phyloP scores from a whole-genome alignment of 2,797 vertebrate genomes.

The Lateolabrax maculatus region DNA sequence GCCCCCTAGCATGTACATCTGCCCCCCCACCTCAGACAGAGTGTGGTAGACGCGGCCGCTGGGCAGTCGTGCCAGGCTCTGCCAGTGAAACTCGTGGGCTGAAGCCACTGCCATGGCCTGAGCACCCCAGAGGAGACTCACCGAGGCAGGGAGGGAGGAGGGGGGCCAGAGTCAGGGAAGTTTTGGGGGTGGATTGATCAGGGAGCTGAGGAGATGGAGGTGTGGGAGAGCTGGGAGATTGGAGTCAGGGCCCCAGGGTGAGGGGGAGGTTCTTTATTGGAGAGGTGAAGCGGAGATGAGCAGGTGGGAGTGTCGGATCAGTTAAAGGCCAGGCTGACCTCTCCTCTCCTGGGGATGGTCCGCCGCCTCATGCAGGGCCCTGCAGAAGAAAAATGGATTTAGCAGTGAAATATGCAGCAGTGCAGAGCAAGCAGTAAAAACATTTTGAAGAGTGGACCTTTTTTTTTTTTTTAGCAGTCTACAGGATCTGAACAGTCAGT shows the following conservation, averaged over 20 bases:
- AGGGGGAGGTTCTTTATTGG: slow-evolving; percentile 29
- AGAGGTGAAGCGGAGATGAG: slow-evolving; percentile 29
- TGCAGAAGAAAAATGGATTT: slow-evolving; percentile 49
- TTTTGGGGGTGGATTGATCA: slow-evolving; percentile 23
- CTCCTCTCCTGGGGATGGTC: slow-evolving; percentile 32
- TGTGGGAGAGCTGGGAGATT: slow-evolving; percentile 2
- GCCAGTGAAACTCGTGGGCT: slow-evolving; percentile 95
- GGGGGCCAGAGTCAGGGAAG: slow-evolving; percentile 10
- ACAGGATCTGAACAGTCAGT: neutral
- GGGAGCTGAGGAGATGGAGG: slow-evolving; percentile 15
- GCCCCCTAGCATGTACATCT: slow-evolving; percentile 94
- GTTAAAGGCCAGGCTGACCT: slow-evolving; percentile 39
- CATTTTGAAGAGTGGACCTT: too few relatives aligned
- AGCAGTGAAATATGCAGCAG: neutral
- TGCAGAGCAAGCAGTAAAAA: slow-evolving; percentile 4
- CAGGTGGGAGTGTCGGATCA: slow-evolving; percentile 27
- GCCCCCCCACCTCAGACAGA: slow-evolving; percentile 91
- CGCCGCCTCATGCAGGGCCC: slow-evolving; percentile 41
- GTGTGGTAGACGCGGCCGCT: slow-evolving; percentile 93
- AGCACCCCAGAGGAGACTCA: slow-evolving; percentile 5
- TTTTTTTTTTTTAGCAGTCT: neutral
- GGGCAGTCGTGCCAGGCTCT: slow-evolving; percentile 90
- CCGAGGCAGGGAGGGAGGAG: neutral
- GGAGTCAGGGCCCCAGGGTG: slow-evolving; percentile 23
- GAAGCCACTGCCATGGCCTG: slow-evolving; percentile 89